Conservation (phyloP, 2,113 vertebrate species). For the Australoheros scitulus region DNA sequence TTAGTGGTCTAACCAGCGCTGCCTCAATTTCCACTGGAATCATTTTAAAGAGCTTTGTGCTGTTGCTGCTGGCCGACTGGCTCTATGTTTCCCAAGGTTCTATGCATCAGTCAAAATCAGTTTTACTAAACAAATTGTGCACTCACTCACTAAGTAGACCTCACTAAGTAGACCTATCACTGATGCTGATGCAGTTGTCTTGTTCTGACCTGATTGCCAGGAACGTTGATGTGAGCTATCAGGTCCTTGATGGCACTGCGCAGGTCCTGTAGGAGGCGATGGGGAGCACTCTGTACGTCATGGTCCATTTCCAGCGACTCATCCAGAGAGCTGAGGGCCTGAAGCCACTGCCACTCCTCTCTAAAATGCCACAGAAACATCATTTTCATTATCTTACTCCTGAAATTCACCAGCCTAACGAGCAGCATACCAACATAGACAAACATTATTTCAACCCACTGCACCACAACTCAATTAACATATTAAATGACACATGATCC, state of each 20-base stretch:
- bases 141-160: not conserved
- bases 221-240: slow-evolving; percentile 85
- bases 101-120: slow-evolving; percentile 23
- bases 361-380: slow-evolving; percentile 61
- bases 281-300: slow-evolving; percentile 79
- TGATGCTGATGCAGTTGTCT: not conserved
- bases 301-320: slow-evolving; percentile 76
- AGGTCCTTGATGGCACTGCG: slow-evolving; percentile 85
- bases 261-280: slow-evolving; percentile 85
- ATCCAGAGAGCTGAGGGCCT: slow-evolving; percentile 80
- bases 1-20: slow-evolving; percentile 60
- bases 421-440: not conserved
- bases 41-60: slow-evolving; percentile 35
- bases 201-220: slow-evolving; percentile 83
- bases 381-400: not conserved
- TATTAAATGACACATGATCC: not conserved
- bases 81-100: slow-evolving; percentile 17
- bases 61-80: slow-evolving; percentile 26
- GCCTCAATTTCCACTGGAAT: slow-evolving; percentile 37
- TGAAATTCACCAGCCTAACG: not conserved
- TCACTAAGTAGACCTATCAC: not conserved
- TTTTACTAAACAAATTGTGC: not conserved
- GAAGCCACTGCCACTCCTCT: slow-evolving; percentile 93
- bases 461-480: not conserved
- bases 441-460: not conserved